These are phyloP conservation scores for Drosophila cardini DNA, from an alignment of 1,140 invertebrate genomes.

Conservation along the genomic window DNA sequence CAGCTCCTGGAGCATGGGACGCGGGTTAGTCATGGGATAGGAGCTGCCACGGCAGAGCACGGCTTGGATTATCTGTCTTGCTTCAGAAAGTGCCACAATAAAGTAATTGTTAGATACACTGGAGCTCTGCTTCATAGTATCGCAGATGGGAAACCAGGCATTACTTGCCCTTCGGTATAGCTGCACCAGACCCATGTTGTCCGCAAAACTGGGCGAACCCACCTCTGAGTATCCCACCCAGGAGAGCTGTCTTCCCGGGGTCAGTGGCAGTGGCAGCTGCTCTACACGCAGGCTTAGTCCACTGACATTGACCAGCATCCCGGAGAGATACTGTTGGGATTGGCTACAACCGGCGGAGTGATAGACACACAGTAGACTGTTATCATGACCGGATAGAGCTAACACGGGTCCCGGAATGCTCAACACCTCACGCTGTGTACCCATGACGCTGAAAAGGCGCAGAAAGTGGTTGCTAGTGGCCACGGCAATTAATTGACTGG, in stretches of 20 bases:
- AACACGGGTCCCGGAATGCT: conserved; percentile 91
- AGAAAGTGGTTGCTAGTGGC: conserved; percentile 91
- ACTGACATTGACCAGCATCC: conserved; percentile 85
- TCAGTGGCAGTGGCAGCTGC: conserved; percentile 87
- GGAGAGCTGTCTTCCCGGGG: conserved; percentile 88
- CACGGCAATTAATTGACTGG: conserved; percentile 90
- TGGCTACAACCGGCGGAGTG: conserved; percentile 86
- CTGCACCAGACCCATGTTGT: conserved; percentile 89
- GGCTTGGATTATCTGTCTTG: conserved; percentile 90
- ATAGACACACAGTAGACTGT: conserved; percentile 91
- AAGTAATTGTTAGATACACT: conserved; percentile 93
- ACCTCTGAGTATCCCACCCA: conserved; percentile 95
- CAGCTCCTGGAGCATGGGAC: conserved; percentile 91
- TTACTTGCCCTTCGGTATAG: conserved; percentile 88
- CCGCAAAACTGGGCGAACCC: conserved; percentile 89
- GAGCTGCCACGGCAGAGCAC: conserved; percentile 94
- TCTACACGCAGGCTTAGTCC: conserved; percentile 68
- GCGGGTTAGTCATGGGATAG: conserved; percentile 94
- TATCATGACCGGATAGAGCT: conserved; percentile 86
- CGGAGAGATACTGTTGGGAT: conserved; percentile 87
- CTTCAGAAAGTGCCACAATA: conserved; percentile 91
- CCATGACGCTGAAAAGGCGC: conserved; percentile 93
- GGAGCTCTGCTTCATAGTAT: conserved; percentile 88
- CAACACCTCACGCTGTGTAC: conserved; percentile 92
- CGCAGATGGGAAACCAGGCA: conserved; percentile 92